phyloP scores from a whole-genome alignment of 2,888 invertebrate species.

The Acanthosepion lycidas region DNA sequence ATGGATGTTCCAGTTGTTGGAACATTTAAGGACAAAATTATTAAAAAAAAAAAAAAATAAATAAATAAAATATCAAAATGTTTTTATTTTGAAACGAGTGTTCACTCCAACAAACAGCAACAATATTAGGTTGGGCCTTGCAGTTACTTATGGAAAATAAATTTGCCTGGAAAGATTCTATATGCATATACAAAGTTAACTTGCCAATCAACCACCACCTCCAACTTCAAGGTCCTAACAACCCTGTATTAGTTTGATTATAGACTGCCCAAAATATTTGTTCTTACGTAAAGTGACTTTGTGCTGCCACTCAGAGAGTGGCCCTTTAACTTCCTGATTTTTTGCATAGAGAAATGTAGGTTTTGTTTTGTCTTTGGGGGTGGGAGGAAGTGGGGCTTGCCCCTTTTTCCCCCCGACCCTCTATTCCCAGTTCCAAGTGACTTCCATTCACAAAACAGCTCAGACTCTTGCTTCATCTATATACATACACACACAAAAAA shows the following conservation, averaged over 20 bases:
- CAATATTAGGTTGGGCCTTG: background rate
- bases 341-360: constrained; percentile 33
- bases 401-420: background rate
- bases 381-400: background rate
- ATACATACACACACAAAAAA: background rate
- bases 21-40: background rate
- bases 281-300: constrained; percentile 16
- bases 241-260: background rate
- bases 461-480: background rate
- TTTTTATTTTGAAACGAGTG: background rate
- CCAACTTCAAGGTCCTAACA: background rate
- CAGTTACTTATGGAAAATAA: background rate
- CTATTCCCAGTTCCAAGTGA: background rate
- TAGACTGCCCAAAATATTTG: constrained; percentile 8
- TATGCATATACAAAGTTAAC: background rate
- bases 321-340: background rate
- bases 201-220: background rate
- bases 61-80: background rate
- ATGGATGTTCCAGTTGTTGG: background rate
- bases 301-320: background rate
- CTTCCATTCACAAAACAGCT: too few species aligned
- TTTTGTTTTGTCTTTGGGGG: background rate
- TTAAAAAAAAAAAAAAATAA: background rate
- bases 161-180: background rate
- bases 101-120: background rate